Conservation (phyloP, 1,140 invertebrate species). For the Drosophila sturtevanti region DNA sequence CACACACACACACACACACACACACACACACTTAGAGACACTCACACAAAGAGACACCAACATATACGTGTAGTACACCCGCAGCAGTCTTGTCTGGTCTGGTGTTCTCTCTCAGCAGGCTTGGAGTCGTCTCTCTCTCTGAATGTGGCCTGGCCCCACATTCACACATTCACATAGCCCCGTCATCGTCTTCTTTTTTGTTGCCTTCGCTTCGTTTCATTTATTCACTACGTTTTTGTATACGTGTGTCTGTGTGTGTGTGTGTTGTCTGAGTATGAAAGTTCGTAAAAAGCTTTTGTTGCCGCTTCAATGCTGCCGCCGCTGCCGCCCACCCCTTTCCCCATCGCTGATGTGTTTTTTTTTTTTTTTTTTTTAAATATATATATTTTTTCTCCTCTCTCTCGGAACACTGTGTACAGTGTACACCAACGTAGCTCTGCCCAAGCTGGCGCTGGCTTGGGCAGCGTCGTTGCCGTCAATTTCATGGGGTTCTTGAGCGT, state of each 20-base stretch:
- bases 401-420: slow-evolving; percentile 35
- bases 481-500: slow-evolving; percentile 82
- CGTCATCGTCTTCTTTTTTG: slow-evolving; percentile 56
- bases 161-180: background rate
- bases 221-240: slow-evolving; percentile 46
- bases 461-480: slow-evolving; percentile 23
- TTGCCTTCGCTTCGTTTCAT: slow-evolving; percentile 62
- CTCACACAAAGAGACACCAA: slow-evolving; percentile 29
- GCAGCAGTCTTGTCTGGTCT: slow-evolving; percentile 37
- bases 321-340: slow-evolving; percentile 11
- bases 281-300: slow-evolving; percentile 70
- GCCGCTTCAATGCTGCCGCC: slow-evolving; percentile 46
- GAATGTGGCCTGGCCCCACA: slow-evolving; percentile 25
- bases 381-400: slow-evolving; percentile 21
- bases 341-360: background rate
- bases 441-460: slow-evolving; percentile 1
- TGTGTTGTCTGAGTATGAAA: slow-evolving; percentile 63
- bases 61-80: slow-evolving; percentile 50
- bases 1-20: slow-evolving; percentile 29
- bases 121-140: slow-evolving; percentile 3
- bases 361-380: background rate
- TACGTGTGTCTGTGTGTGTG: slow-evolving; percentile 16
- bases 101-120: slow-evolving; percentile 15
- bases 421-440: slow-evolving; percentile 10
- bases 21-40: slow-evolving; percentile 38